phyloP scores from a whole-genome alignment of 2,113 vertebrate species.

The Ovis canadensis region DNA sequence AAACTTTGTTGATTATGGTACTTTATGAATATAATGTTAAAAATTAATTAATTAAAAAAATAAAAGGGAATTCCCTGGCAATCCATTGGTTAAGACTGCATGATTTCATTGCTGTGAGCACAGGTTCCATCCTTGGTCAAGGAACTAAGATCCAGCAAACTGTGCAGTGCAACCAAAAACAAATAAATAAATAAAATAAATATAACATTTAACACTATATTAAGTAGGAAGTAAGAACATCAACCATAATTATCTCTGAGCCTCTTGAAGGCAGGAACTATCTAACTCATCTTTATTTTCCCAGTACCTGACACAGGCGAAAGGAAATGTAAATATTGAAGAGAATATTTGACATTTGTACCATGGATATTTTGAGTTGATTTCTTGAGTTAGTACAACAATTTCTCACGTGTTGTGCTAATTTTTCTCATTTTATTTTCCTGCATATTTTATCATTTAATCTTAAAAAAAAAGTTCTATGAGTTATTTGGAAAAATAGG shows the following conservation, averaged over 20 bases:
- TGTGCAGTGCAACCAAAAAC: background rate
- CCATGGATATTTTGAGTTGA: background rate
- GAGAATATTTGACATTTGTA: background rate
- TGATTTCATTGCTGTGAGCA: background rate
- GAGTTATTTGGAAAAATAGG: background rate
- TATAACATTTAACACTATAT: background rate
- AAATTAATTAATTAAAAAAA: background rate
- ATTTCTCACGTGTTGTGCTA: background rate
- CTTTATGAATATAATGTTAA: slow-evolving; percentile 1
- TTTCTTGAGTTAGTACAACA: background rate
- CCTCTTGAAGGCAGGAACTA: background rate
- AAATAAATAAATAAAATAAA: background rate
- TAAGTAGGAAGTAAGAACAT: background rate
- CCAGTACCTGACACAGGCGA: background rate
- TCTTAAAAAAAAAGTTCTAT: background rate
- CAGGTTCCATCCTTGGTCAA: background rate
- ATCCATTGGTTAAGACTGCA: background rate
- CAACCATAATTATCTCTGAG: background rate
- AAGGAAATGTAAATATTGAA: background rate
- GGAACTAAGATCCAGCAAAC: background rate
- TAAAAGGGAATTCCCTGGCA: background rate
- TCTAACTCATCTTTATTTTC: background rate
- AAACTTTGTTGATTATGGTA: background rate
- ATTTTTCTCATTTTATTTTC: background rate
- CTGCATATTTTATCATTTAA: background rate